A percentile compares a stretch with the other conserved stretches of the same genome.
phyloP scores from a whole-genome alignment of 2,113 vertebrate genomes.

The Phyllopteryx taeniolatus region DNA sequence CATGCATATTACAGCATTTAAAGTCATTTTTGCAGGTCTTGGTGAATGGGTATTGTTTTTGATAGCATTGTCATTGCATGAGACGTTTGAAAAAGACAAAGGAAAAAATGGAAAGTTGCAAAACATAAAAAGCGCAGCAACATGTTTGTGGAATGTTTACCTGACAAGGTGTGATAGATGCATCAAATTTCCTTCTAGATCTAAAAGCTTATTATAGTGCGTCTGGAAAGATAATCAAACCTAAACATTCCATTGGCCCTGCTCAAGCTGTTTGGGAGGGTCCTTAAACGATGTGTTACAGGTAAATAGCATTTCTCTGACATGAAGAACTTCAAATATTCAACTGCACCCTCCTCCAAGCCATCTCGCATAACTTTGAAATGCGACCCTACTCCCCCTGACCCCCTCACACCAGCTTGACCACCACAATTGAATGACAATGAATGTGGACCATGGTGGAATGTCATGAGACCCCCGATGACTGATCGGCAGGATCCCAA shows the following conservation, averaged over 20 bases:
- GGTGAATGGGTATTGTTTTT: no score
- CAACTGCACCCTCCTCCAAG: slow-evolving; percentile 22
- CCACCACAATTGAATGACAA: slow-evolving; percentile 58
- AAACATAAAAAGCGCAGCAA: no score
- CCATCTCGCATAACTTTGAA: slow-evolving; percentile 37
- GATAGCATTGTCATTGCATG: no score
- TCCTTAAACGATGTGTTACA: slow-evolving; percentile 13
- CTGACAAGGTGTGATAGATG: not conserved
- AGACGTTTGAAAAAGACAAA: no score
- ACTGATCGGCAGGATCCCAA: slow-evolving; percentile 52
- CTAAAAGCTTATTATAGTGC: not conserved
- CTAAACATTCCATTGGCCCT: slow-evolving; percentile 14
- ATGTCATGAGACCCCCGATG: slow-evolving; percentile 58
- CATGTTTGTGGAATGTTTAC: not conserved
- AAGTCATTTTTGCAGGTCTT: no score
- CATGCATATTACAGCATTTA: no score
- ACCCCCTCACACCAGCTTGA: slow-evolving; percentile 21
- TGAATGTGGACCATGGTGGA: slow-evolving; percentile 50
- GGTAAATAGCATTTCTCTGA: slow-evolving; percentile 23
- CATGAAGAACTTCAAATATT: slow-evolving; percentile 25
- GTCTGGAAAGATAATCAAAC: slow-evolving; percentile 6
- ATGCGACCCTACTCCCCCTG: not conserved
- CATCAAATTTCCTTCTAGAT: not conserved
- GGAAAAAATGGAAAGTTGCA: no score
- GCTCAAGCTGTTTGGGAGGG: slow-evolving; percentile 2